Percentiles rank a stretch among this genome's conserved stretches.
Conservation (phyloP, 2,113 vertebrate genomes). For the Pluvianellus socialis region DNA sequence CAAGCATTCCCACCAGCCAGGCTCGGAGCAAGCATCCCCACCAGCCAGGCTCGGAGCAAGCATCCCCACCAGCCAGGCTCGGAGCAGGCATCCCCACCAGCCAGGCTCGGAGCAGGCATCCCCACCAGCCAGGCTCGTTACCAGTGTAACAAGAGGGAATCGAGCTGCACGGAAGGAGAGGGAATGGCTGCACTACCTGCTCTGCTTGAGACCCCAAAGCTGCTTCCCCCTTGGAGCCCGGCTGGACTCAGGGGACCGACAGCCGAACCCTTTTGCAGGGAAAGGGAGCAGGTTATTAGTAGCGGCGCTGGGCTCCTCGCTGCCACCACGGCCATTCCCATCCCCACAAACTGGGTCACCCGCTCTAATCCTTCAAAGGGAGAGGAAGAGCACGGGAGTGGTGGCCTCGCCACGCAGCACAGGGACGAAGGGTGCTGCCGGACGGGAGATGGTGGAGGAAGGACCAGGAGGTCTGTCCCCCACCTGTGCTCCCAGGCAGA, state of each 20-base stretch:
- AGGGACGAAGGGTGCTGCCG: fast-evolving
- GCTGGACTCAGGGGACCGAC: not conserved
- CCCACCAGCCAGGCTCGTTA: not conserved
- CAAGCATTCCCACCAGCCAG: not conserved
- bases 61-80: not conserved
- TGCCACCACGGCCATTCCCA: not conserved
- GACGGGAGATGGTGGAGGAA: fast-evolving
- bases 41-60: no score
- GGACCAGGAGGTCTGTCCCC: not conserved
- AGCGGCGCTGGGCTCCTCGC: not conserved
- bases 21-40: not conserved
- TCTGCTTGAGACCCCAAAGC: not conserved
- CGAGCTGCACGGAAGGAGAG: not conserved
- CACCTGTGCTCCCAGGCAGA: fast-evolving
- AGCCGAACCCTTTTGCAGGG: not conserved
- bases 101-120: no score
- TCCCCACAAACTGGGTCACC: constrained; percentile 49
- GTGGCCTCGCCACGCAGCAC: fast-evolving
- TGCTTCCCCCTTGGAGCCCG: not conserved
- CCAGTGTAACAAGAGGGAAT: not conserved
- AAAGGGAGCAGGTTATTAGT: not conserved
- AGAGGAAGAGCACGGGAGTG: not conserved
- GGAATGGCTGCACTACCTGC: not conserved
- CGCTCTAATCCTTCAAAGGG: not conserved
- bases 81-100: no score